Evolutionary conservation across 2,113 vertebrate genomes (phyloP).

Genomic region (Mesoclemmys tuberculata): DNA sequence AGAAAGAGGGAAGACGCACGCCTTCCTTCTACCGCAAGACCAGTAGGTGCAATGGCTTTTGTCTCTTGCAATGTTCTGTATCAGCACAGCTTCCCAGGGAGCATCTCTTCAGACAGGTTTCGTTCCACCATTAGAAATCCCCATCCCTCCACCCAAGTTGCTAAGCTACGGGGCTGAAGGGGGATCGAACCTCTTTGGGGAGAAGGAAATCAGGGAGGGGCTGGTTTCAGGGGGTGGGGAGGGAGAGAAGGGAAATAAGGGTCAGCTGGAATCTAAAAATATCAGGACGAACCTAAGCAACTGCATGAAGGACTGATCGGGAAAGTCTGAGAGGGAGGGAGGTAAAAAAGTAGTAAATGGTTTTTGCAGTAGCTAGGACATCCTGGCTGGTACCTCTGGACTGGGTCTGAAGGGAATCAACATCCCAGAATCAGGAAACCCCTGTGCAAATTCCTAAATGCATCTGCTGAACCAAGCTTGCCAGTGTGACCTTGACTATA

Average conservation of each 20-base stretch:
- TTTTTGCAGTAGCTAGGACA: fast-evolving
- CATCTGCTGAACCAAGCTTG: not conserved
- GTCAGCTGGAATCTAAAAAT: not conserved
- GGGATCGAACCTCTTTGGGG: not conserved
- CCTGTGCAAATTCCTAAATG: not conserved
- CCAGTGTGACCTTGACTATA: constrained; percentile 79
- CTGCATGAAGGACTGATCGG: not conserved
- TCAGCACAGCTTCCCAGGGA: fast-evolving
- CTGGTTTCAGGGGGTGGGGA: not conserved
- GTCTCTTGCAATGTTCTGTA: too few relatives aligned
- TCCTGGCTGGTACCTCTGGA: fast-evolving
- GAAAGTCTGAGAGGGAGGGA: not conserved
- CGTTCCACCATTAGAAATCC: not conserved
- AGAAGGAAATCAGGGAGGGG: not conserved
- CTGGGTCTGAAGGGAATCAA: not conserved
- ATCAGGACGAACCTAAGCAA: not conserved
- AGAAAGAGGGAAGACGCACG: constrained; percentile 38
- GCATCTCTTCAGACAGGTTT: not conserved
- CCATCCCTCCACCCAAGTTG: not conserved
- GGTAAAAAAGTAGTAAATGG: fast-evolving
- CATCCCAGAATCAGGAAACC: not conserved
- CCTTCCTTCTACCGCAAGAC: not conserved
- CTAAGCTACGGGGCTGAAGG: constrained; percentile 23
- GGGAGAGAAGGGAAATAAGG: not conserved
- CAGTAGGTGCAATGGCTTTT: not conserved